Base-by-base conservation (phyloP, 2,888 invertebrate genomes). In the Ernsta delagoae region DNA sequence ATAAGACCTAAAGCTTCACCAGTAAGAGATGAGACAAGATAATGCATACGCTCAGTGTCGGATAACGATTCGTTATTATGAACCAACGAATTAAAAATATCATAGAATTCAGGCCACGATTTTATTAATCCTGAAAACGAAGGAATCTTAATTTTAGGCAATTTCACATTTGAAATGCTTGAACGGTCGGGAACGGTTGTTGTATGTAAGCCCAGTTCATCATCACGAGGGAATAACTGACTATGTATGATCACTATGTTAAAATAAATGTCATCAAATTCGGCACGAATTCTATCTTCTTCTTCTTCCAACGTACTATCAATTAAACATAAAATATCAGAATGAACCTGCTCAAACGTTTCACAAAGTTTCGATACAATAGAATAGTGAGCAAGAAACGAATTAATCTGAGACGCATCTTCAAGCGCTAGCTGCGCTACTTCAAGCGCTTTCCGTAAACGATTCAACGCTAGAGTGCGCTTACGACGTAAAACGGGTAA, bases 331-430 rank as follows among this genome's bases (percentile, higher is more conserved):
- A 50, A 50, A 50, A 50, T 50, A 16, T 50, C 50, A 3, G 50
- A 50, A 50, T 50, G 50, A 16, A 16, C 50, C 8, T 50, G 50
- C 50, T 50, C 50, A 16, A 50, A 50, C 50, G 50, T 50, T 16
- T 50, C 50, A 50, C 50, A 16, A 16, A 16, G 50, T 1, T 50
- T 50, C 12, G 50, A 50, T 50, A 50, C 50, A 16, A 50, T 8
- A 16, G 50, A 50, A 50, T 50, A 50, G 8, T 50, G 50, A 50
- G 50, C 50, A 50, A 50, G 50, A 16, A 50, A 50, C 50, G 50
- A 50, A 8, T 50, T 50, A 50, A 50, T 50, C 7, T 16, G 16
- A 16, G 50, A 50, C 7, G 50, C 4, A 50, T 50, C 50, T 50
- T 50, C 50, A 50, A 50, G 50, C 16, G 50, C 50, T 50, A 16